Conservation (phyloP, 2,888 invertebrate species). For the Helobdella robusta region DNA sequence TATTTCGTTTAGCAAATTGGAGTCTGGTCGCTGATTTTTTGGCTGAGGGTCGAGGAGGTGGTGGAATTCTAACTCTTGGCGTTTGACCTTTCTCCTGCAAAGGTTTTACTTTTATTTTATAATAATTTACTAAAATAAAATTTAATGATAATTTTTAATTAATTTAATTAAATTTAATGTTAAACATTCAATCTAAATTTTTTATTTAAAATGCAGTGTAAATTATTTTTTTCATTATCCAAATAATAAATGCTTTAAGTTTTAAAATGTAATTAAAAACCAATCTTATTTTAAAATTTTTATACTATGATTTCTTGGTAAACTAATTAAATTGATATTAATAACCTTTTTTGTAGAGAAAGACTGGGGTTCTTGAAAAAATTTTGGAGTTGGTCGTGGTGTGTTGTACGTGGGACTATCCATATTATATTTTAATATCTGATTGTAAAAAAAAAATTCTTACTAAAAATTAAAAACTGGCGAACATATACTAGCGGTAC, state of each 20-base stretch:
- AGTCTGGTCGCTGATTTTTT: constrained; percentile 48
- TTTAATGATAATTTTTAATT: no score
- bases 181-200: no score
- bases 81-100: constrained; percentile 40
- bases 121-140: no score
- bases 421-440: no score
- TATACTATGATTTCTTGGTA: not conserved
- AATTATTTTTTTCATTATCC: not conserved
- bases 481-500: no score
- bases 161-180: not conserved
- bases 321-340: not conserved
- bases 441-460: no score
- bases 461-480: no score
- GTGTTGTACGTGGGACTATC: no score
- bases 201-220: no score
- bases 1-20: constrained; percentile 41
- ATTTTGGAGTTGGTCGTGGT: constrained; percentile 44
- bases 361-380: constrained; percentile 40
- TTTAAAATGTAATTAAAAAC: not conserved
- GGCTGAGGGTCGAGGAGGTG: constrained; percentile 48
- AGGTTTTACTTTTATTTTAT: no score
- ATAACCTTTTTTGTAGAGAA: constrained; percentile 46
- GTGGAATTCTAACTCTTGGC: constrained; percentile 38
- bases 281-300: not conserved
- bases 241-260: not conserved